Conservation (phyloP, 2,797 vertebrate species). For the Melanogrammus aeglefinus region DNA sequence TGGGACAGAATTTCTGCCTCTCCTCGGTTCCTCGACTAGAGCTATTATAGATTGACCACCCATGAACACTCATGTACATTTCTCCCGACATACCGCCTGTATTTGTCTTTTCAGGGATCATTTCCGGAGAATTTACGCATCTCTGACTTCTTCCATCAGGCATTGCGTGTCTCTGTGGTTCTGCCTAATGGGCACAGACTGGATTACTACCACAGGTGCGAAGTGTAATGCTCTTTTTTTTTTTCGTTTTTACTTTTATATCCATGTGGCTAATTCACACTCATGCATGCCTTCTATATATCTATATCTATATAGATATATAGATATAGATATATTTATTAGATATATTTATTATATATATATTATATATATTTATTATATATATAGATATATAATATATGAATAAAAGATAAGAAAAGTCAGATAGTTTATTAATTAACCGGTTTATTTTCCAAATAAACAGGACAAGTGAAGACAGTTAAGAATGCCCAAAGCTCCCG, state of each 20-base stretch:
- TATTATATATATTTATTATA: too few species aligned
- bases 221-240: slow-evolving; percentile 37
- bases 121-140: not conserved
- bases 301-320: too few species aligned
- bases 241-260: slow-evolving; percentile 33
- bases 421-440: slow-evolving; percentile 18
- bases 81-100: not conserved
- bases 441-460: slow-evolving; percentile 44
- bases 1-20: slow-evolving; percentile 57
- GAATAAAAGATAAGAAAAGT: not conserved
- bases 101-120: not conserved
- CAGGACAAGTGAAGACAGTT: slow-evolving; percentile 17
- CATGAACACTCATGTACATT: slow-evolving; percentile 36
- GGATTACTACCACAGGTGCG: slow-evolving; percentile 46
- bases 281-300: slow-evolving; percentile 68
- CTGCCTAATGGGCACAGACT: not conserved
- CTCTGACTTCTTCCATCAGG: not conserved
- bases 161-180: slow-evolving; percentile 13
- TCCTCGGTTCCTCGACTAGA: slow-evolving; percentile 42
- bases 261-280: slow-evolving; percentile 50
- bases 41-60: slow-evolving; percentile 17
- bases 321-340: too few species aligned
- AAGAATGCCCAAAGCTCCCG: not conserved
- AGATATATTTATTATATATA: too few species aligned
- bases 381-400: not conserved